Evolutionary conservation across 2,888 invertebrate species (phyloP).

Genomic region (Drosophila ezoana): DNA sequence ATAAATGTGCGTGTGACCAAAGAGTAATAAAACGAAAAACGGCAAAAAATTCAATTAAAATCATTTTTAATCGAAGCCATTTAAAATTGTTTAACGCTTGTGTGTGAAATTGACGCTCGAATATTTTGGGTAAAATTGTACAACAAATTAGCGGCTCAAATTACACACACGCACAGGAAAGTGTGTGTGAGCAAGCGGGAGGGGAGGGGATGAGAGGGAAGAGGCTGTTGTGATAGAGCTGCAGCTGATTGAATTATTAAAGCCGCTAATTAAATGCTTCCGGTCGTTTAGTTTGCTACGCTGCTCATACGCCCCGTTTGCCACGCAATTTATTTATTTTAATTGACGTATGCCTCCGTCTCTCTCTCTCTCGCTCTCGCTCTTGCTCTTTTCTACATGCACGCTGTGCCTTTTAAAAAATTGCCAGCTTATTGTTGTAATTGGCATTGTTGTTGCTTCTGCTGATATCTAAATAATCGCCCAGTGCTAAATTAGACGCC

Average conservation of each 20-base stretch:
- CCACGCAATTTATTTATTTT: slow-evolving; percentile 79
- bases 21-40: slow-evolving; percentile 23
- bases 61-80: slow-evolving; percentile 41
- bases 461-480: slow-evolving; percentile 71
- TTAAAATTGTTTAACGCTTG: slow-evolving; percentile 62
- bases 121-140: slow-evolving; percentile 42
- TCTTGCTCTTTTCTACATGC: neutral
- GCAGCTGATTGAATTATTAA: slow-evolving; percentile 76
- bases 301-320: slow-evolving; percentile 66
- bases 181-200: neutral
- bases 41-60: slow-evolving; percentile 42
- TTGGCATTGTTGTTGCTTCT: slow-evolving; percentile 44
- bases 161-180: slow-evolving; percentile 22
- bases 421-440: slow-evolving; percentile 42
- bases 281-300: slow-evolving; percentile 72
- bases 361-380: neutral
- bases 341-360: slow-evolving; percentile 58
- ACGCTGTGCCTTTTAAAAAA: slow-evolving; percentile 34
- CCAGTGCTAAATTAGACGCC: slow-evolving; percentile 71
- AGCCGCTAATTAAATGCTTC: slow-evolving; percentile 78
- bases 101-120: slow-evolving; percentile 53
- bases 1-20: slow-evolving; percentile 27
- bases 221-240: slow-evolving; percentile 3
- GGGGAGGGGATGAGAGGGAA: neutral
- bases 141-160: slow-evolving; percentile 42